These are phyloP conservation scores for Ptycholaimellus sp. DNA, from an alignment of 2,888 invertebrate genomes.

Conservation along the genomic window DNA sequence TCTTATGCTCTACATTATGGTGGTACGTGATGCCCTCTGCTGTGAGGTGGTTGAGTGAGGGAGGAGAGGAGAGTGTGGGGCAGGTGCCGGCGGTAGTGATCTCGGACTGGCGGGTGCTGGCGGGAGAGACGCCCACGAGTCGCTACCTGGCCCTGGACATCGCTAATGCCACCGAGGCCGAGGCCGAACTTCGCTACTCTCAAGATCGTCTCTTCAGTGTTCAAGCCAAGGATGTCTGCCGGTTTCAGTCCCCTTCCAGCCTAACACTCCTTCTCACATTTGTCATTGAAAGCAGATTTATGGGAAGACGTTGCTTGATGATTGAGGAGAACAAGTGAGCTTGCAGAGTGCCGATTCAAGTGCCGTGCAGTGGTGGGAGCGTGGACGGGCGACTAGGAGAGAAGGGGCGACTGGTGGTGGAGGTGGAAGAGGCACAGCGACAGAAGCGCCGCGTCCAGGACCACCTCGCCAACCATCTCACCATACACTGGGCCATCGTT, in stretches of 20 bases:
- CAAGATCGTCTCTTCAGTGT: slow-evolving; percentile 15
- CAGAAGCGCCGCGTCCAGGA: slow-evolving; percentile 15
- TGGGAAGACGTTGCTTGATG: background rate
- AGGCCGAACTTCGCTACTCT: slow-evolving; percentile 19
- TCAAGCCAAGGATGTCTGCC: slow-evolving; percentile 20
- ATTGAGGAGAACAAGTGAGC: background rate
- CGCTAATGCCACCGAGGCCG: slow-evolving; percentile 18
- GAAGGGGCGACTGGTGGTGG: slow-evolving; percentile 20
- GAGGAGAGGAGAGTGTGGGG: no score
- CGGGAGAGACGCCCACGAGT: slow-evolving; percentile 15
- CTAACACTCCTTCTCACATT: background rate
- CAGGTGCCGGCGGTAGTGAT: slow-evolving; percentile 23
- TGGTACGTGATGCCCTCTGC: no score
- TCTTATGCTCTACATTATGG: no score
- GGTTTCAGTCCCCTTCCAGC: slow-evolving; percentile 9
- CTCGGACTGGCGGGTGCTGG: slow-evolving; percentile 20
- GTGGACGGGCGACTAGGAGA: slow-evolving; percentile 15
- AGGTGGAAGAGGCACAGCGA: slow-evolving; percentile 13
- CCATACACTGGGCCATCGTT: slow-evolving; percentile 18
- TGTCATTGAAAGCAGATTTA: background rate
- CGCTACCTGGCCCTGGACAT: slow-evolving; percentile 20
- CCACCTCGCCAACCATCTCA: slow-evolving; percentile 19
- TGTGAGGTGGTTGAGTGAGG: no score
- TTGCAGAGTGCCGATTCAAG: slow-evolving; percentile 19
- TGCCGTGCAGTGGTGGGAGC: slow-evolving; percentile 22